These are phyloP conservation scores for Xanthostigma xanthostigma DNA, from an alignment of 2,888 invertebrate species.

Conservation along the genomic window DNA sequence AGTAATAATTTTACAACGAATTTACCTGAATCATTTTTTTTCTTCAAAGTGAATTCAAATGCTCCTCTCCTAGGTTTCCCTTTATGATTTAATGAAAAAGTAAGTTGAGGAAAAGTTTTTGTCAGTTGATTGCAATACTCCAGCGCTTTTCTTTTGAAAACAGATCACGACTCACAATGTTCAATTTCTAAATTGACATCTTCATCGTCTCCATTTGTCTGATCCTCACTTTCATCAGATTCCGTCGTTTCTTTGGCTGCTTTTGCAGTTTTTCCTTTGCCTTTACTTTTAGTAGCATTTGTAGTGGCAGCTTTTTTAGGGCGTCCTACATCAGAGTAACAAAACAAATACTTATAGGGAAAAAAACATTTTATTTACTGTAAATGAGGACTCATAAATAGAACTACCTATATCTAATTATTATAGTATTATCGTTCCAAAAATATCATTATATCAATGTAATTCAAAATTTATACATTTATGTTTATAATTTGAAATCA, in stretches of 20 bases:
- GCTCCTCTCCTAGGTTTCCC: slow-evolving; percentile 13
- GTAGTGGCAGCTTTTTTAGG: not conserved
- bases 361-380: too few relatives aligned
- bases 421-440: too few relatives aligned
- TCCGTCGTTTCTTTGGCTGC: not conserved
- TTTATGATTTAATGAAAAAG: slow-evolving; percentile 1
- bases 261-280: not conserved
- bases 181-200: slow-evolving; percentile 1
- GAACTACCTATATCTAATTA: too few relatives aligned
- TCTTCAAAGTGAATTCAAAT: slow-evolving; percentile 13
- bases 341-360: too few relatives aligned
- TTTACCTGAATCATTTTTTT: slow-evolving; percentile 10
- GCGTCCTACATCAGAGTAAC: too few relatives aligned
- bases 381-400: too few relatives aligned
- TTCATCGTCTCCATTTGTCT: not conserved
- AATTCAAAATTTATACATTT: too few relatives aligned
- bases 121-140: slow-evolving; percentile 5
- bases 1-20: not conserved
- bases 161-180: slow-evolving; percentile 6
- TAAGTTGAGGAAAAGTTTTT: slow-evolving; percentile 1
- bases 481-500: too few relatives aligned
- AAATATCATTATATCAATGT: too few relatives aligned
- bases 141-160: slow-evolving; percentile 3
- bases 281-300: not conserved
- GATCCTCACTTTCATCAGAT: not conserved